These are phyloP conservation scores for Ranitomeya imitator DNA, from an alignment of 2,113 vertebrate genomes.

Conservation along the genomic window DNA sequence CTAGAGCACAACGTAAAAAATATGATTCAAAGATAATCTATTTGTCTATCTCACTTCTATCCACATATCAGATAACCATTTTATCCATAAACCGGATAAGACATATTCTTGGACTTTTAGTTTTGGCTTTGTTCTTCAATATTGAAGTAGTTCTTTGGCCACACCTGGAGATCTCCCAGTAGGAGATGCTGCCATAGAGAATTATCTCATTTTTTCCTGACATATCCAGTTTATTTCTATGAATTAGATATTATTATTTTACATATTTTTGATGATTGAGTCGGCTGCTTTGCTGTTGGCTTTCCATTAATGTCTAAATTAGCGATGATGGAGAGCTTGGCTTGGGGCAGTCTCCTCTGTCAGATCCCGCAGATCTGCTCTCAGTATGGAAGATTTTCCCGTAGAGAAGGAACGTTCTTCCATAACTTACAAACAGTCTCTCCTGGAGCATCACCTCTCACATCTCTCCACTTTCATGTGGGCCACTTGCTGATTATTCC, in stretches of 20 bases:
- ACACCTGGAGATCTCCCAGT: too few relatives aligned
- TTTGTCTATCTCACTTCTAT: not conserved
- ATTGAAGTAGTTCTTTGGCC: too few relatives aligned
- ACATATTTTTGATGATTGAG: not conserved
- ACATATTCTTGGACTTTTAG: too few relatives aligned
- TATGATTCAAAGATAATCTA: not conserved
- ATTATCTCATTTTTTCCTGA: too few relatives aligned
- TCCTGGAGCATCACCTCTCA: not conserved
- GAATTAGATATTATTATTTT: not conserved
- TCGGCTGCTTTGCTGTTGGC: not conserved
- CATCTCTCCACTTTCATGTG: not conserved
- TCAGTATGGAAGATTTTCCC: constrained; percentile 1
- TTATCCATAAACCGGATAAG: too few relatives aligned
- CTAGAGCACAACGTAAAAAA: too few relatives aligned
- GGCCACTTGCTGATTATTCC: not conserved
- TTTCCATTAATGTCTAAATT: not conserved
- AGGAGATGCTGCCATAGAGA: not conserved
- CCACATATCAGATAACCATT: too few relatives aligned
- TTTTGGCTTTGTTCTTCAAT: too few relatives aligned
- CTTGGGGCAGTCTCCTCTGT: not conserved
- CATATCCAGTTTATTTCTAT: not conserved
- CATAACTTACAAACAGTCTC: not conserved
- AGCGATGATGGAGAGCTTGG: not conserved
- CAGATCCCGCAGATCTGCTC: not conserved
- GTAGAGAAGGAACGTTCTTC: not conserved